Evolutionary conservation across 2,797 vertebrate species (phyloP).

Genomic region (Masticophis lateralis): DNA sequence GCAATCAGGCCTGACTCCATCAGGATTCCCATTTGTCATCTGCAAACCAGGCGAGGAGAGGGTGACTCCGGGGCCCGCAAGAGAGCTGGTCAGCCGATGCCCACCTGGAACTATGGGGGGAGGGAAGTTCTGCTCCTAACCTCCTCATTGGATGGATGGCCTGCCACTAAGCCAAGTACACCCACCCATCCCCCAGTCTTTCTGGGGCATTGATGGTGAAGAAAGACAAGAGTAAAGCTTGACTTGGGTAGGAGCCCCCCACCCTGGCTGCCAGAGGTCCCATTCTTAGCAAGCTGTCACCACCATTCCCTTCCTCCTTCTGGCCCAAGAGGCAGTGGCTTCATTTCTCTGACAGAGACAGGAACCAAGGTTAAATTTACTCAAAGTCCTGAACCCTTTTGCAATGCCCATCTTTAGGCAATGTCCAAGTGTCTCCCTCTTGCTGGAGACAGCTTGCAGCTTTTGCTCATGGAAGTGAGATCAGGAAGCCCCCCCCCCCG

Average conservation of each 20-base stretch:
- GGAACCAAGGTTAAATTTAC: background rate
- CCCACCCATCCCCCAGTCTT: background rate
- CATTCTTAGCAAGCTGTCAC: background rate
- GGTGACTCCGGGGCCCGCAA: background rate
- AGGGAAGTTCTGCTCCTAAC: background rate
- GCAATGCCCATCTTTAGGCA: background rate
- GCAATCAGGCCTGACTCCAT: background rate
- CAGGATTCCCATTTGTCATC: conserved; percentile 23
- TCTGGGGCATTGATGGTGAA: background rate
- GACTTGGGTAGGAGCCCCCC: background rate
- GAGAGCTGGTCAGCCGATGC: background rate
- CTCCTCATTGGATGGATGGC: background rate
- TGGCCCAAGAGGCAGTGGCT: background rate
- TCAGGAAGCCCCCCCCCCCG: background rate
- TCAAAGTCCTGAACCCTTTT: background rate
- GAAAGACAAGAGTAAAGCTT: background rate
- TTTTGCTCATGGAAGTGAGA: background rate
- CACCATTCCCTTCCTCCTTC: background rate
- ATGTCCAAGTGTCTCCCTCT: too few species aligned
- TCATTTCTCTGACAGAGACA: background rate
- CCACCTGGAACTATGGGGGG: background rate
- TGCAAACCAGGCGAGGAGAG: background rate
- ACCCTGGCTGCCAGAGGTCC: too few species aligned
- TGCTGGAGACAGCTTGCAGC: background rate
- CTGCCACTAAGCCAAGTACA: background rate